phyloP scores from a whole-genome alignment of 2,797 vertebrate genomes.

The Sandelia bainsii region DNA sequence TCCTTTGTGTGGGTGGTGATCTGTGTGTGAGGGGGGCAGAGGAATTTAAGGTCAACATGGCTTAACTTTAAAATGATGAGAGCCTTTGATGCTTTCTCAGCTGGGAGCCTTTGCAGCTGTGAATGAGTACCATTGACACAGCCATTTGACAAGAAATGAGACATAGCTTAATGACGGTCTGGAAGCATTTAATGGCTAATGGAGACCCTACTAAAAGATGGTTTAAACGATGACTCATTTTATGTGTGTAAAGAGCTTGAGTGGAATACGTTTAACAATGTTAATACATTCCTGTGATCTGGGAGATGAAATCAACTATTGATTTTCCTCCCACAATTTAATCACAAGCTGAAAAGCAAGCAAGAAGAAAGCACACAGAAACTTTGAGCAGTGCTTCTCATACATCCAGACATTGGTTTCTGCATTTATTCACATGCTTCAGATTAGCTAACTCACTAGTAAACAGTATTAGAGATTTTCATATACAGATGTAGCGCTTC shows the following conservation, averaged over 20 bases:
- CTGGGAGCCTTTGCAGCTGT: conserved; percentile 35
- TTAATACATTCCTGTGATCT: conserved; percentile 69
- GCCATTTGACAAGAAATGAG: conserved; percentile 73
- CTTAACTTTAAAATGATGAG: conserved; percentile 52
- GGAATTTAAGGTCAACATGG: conserved; percentile 22
- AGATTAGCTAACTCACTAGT: conserved; percentile 68
- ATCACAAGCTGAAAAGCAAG: conserved; percentile 59
- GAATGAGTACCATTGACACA: conserved; percentile 63
- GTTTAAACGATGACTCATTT: conserved; percentile 75
- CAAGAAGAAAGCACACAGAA: conserved; percentile 40
- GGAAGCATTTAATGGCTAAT: conserved; percentile 70
- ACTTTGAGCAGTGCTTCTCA: conserved; percentile 35
- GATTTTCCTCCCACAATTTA: conserved; percentile 69
- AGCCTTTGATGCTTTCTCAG: conserved; percentile 36
- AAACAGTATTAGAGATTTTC: no score
- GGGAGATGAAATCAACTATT: conserved; percentile 73
- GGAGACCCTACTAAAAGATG: conserved; percentile 68
- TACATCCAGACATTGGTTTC: conserved; percentile 48
- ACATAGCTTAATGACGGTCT: conserved; percentile 68
- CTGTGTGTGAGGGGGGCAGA: background rate
- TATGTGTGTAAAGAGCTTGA: conserved; percentile 69
- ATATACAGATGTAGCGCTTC: no score
- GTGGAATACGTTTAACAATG: conserved; percentile 73
- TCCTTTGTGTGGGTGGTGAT: background rate
- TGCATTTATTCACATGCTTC: conserved; percentile 54